Evolutionary conservation across 2,888 invertebrate species (phyloP).

Genomic region (Bugulina stolonifera): DNA sequence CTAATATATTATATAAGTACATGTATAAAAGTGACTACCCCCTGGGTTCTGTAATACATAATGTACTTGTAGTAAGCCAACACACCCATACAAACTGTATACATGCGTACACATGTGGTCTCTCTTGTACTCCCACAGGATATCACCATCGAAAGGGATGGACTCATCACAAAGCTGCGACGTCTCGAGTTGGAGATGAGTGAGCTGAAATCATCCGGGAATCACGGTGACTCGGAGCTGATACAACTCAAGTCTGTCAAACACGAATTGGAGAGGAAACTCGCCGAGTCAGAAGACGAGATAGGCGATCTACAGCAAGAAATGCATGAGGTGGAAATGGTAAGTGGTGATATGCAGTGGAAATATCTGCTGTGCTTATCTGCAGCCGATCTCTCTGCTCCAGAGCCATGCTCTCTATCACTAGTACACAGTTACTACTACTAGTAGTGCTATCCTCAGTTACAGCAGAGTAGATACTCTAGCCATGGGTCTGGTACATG

Average conservation of each 20-base stretch:
- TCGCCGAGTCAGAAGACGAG: conserved; percentile 77
- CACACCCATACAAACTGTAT: no score
- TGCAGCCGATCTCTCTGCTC: no score
- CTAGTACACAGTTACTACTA: not conserved
- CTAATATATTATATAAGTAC: no score
- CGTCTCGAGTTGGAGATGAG: conserved; percentile 76
- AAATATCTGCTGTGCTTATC: no score
- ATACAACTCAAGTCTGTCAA: conserved; percentile 74
- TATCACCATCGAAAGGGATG: conserved; percentile 76
- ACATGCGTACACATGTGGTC: no score
- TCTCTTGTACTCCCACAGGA: conserved; percentile 59
- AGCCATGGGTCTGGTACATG: no score
- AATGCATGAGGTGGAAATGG: conserved; percentile 79
- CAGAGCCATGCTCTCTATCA: not conserved
- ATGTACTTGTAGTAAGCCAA: no score
- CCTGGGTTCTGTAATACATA: no score
- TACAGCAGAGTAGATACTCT: no score
- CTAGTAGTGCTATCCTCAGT: not conserved
- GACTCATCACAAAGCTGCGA: conserved; percentile 77
- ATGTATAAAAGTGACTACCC: no score
- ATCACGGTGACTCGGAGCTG: conserved; percentile 33
- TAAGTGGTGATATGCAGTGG: conserved; percentile 32
- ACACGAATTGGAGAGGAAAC: conserved; percentile 77
- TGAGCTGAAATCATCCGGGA: conserved; percentile 70
- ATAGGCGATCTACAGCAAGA: conserved; percentile 90